Percentiles rank a stretch among this genome's conserved stretches.
phyloP scores from a whole-genome alignment of 2,888 invertebrate genomes.

The Watsonalla binaria region DNA sequence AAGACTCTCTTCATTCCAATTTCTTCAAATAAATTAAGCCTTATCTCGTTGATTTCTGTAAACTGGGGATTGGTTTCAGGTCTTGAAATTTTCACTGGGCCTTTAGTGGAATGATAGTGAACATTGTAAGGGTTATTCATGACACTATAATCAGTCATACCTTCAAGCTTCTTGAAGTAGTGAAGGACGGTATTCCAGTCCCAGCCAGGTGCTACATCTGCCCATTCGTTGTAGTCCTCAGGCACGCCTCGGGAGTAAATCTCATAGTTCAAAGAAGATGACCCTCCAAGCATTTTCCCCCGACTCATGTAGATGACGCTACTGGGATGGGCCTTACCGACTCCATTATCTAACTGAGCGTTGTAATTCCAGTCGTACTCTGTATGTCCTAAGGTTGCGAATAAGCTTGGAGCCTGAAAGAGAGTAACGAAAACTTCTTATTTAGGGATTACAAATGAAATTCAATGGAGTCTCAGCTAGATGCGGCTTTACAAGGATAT shows the following conservation, averaged over 20 bases:
- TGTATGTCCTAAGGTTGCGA: constrained; percentile 32
- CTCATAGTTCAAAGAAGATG: constrained; percentile 42
- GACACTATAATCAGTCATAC: constrained; percentile 40
- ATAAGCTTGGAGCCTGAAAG: constrained; percentile 45
- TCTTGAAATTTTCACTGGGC: constrained; percentile 43
- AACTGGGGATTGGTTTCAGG: constrained; percentile 28
- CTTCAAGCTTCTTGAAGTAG: constrained; percentile 49
- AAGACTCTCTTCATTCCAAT: constrained; percentile 40
- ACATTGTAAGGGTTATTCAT: constrained; percentile 29
- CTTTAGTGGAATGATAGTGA: constrained; percentile 37
- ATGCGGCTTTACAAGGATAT: too few species aligned
- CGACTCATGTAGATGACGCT: constrained; percentile 24
- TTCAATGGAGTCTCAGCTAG: too few species aligned
- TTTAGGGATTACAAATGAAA: neutral
- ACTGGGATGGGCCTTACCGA: constrained; percentile 32
- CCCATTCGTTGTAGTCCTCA: constrained; percentile 46
- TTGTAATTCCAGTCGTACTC: constrained; percentile 44
- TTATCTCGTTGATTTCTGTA: constrained; percentile 28
- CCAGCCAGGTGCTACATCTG: constrained; percentile 41
- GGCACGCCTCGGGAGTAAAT: constrained; percentile 45
- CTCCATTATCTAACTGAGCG: constrained; percentile 25
- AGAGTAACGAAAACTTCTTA: constrained; percentile 7
- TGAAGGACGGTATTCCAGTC: constrained; percentile 38
- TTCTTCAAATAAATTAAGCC: constrained; percentile 36
- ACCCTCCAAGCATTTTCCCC: constrained; percentile 50